Base-by-base conservation (phyloP, 2,113 vertebrate genomes). In the Erpornis zantholeuca region DNA sequence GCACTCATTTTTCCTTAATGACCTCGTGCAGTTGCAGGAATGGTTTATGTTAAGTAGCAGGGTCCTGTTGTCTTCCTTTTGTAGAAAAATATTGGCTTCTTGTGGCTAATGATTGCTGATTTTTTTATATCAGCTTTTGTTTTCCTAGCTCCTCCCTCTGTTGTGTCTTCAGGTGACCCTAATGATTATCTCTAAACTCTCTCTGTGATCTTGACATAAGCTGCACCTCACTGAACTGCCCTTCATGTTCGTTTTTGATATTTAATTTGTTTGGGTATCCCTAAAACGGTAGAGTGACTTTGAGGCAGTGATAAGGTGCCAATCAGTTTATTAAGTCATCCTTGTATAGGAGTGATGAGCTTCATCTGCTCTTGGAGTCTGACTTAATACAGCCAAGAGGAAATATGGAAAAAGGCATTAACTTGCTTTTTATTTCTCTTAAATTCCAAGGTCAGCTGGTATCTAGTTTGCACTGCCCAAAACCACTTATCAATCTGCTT, bases 301-400 rank as follows among this genome's bases (percentile, higher is more conserved):
- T 96, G 95, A 95, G 86, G 73, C 36, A 36, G 17, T 10, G 15
- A 82, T 95, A 94, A 97, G 64, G 59, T 95, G 69, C 57, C 76
- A 82, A 82, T 94, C 77, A 94, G 85, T 88, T 97, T 96, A 92
- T 96, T 92, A 97, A 95, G 94, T 90, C 95, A 96, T 95, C 72
- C 31, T 68, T 90, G 64, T 79, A 64, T 21, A 81, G 72, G 95
- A 85, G 49, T 91, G 90, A 85, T 94, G 94, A 93, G 31, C 42
- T 95, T 94, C 83, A 63, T 69, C 22, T 95, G 95, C 92, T 96
- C 81, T 79, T 70, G 20, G 33, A 91, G 25, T 70, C 47, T 91
- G 68, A 70, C n/a, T 88, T 83, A 86, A 90, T 77, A 78, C n/a
- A 87, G 54, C 82, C 65, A 65, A 90, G 45, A 53, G 78, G 49